phyloP scores from a whole-genome alignment of 2,113 vertebrate genomes.

The Turnix velox region DNA sequence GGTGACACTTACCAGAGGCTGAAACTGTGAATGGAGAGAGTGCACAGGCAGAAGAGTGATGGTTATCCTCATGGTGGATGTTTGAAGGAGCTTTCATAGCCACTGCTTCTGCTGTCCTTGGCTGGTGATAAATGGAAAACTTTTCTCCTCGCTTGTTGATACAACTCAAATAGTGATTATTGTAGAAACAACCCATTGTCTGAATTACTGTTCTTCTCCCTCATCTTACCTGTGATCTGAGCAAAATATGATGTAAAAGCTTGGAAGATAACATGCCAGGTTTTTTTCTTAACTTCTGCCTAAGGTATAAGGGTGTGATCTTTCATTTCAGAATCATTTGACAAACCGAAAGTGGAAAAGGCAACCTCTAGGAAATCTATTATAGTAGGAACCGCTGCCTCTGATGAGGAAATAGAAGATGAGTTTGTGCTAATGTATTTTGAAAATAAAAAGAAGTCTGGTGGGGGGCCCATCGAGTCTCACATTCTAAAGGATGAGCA shows the following conservation, averaged over 20 bases:
- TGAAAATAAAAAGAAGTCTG: slow-evolving; percentile 59
- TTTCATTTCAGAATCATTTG: slow-evolving; percentile 4
- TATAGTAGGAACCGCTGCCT: slow-evolving; percentile 8
- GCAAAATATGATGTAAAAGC: background rate
- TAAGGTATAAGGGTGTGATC: background rate
- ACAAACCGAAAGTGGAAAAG: background rate
- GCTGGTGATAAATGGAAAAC: background rate
- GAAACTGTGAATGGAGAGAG: background rate
- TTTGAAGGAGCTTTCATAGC: background rate
- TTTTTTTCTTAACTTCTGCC: background rate
- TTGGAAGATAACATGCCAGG: background rate
- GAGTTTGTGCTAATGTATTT: slow-evolving; percentile 56
- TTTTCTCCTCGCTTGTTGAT: background rate
- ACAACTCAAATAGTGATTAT: background rate
- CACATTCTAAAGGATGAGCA: background rate
- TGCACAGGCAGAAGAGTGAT: background rate
- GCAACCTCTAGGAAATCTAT: background rate
- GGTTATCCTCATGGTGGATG: background rate
- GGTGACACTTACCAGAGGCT: background rate
- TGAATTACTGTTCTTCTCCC: background rate
- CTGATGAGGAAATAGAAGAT: slow-evolving; percentile 24
- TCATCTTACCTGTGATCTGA: background rate
- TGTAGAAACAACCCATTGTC: background rate
- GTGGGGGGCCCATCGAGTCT: slow-evolving; percentile 17
- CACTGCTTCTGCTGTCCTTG: background rate